Evolutionary conservation across 2,113 vertebrate genomes (phyloP), one percentile per base, ranked within the genome.

Genomic region (Callospermophilus lateralis): DNA sequence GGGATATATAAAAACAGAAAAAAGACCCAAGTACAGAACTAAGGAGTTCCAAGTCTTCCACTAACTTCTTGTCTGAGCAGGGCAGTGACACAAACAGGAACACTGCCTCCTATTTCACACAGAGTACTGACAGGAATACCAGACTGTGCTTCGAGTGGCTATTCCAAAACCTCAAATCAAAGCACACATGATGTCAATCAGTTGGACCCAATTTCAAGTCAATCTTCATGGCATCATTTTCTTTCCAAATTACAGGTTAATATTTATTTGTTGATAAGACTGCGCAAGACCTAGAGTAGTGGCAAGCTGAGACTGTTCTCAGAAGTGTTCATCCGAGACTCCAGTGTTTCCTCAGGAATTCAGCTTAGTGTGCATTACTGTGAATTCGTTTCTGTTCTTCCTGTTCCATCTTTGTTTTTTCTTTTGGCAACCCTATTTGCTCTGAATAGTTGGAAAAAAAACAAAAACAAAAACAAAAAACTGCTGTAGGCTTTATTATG

Each of bases 391-490:
- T 88, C 45, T 70, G 11, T 30, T 68, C 61, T 92, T 95, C 53
- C 84, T 65, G 45, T 39, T 93, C 68, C 58, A 6, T 48, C 61
- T 93, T 95, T 76, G n/a, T 45, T 45, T 45, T 96, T 76, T 72
- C 58, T 90, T 95, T 93, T 51, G 53, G 68, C 55, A 95, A 84
- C 13, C 7, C 5, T 51, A 39, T 78, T 74, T 78, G 32, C 55
- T 83, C 68, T 80, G 81, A 96, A 65, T 55, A 68, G 48, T 9
- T 83, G 58, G 26, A 61, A 80, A 68, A 94, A 97, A 93, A 88
- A 45, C 45, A 45, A 89, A 22, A 37, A 45, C 45, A 45, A 45
- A 45, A 42, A 42, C 42, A 42, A 42, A 45, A 45, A 45, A 45
- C 45, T 42, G 81, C 61, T 70, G 4, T 70, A 32, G 79, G 65